Conservation (phyloP, 2,113 vertebrate species). For the Microtus richardsoni region DNA sequence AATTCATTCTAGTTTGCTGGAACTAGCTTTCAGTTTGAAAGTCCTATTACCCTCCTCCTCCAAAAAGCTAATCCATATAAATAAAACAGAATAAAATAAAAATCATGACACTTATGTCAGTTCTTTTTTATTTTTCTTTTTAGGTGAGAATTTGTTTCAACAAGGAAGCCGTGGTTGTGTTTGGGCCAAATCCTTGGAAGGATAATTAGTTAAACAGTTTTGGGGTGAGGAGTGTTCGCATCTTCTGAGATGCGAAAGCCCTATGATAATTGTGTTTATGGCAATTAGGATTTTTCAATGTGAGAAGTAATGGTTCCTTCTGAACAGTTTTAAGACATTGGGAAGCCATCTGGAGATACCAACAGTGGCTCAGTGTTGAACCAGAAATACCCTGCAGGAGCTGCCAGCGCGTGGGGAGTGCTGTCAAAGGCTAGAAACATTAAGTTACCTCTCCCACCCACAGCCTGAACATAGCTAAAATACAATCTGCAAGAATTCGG, state of each 20-base stretch:
- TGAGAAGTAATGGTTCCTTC: constrained; percentile 49
- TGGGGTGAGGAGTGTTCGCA: constrained; percentile 7
- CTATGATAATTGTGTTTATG: constrained; percentile 65
- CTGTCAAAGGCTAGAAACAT: constrained; percentile 15
- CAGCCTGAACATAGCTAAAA: neutral
- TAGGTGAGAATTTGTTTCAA: constrained; percentile 53
- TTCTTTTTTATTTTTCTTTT: neutral
- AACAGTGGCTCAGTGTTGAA: neutral
- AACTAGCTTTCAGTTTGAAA: neutral
- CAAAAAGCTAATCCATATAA: constrained; percentile 16
- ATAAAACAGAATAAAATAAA: constrained; percentile 32
- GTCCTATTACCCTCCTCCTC: neutral
- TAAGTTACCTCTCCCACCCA: neutral
- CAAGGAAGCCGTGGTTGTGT: constrained; percentile 51
- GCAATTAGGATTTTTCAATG: constrained; percentile 40
- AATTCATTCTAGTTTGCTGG: neutral
- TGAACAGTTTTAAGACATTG: constrained; percentile 51
- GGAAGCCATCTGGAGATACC: constrained; percentile 52
- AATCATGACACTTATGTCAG: neutral
- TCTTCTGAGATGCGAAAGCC: constrained; percentile 45
- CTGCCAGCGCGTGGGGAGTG: neutral
- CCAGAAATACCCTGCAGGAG: neutral
- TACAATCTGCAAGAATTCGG: neutral
- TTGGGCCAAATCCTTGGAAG: constrained; percentile 43
- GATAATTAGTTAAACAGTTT: constrained; percentile 69